Percentiles rank a stretch among this genome's conserved stretches.
Conservation (phyloP, 2,113 vertebrate species). For the Pachyramphus minor region DNA sequence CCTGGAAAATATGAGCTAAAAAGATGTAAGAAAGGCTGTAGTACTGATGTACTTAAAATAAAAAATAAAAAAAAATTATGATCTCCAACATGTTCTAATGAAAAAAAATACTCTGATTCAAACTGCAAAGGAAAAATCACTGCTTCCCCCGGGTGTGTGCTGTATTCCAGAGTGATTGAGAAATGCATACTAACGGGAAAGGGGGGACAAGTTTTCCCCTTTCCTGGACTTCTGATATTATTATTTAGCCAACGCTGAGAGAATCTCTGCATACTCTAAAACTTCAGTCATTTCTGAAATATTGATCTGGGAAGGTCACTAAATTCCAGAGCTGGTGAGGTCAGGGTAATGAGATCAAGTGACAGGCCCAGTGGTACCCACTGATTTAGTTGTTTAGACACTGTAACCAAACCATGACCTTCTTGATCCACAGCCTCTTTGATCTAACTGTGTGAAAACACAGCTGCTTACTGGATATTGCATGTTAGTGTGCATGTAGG, state of each 20-base stretch:
- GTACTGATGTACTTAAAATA: neutral
- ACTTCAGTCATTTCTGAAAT: slow-evolving; percentile 44
- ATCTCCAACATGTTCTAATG: neutral
- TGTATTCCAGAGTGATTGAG: neutral
- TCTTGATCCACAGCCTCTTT: slow-evolving; percentile 36
- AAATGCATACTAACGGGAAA: neutral
- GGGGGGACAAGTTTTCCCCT: neutral
- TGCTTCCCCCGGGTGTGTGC: neutral
- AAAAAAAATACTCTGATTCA: neutral
- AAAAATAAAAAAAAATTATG: neutral
- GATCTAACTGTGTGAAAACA: slow-evolving; percentile 52
- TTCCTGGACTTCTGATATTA: neutral
- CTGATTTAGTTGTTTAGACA: slow-evolving; percentile 57
- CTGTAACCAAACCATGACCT: slow-evolving; percentile 53
- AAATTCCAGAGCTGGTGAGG: slow-evolving; percentile 42
- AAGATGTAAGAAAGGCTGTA: neutral
- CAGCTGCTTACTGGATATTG: slow-evolving; percentile 13
- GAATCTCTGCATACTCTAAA: slow-evolving; percentile 6
- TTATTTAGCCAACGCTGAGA: neutral
- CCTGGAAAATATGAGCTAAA: neutral
- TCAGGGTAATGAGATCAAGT: slow-evolving; percentile 50
- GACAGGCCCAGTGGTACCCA: slow-evolving; percentile 24
- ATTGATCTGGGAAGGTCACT: slow-evolving; percentile 32
- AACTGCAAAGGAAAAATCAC: neutral
- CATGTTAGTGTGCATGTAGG: neutral